Evolutionary conservation across 1,140 invertebrate species (phyloP), one percentile per base, ranked within the genome.

Genomic region (Lepidurus packardi): DNA sequence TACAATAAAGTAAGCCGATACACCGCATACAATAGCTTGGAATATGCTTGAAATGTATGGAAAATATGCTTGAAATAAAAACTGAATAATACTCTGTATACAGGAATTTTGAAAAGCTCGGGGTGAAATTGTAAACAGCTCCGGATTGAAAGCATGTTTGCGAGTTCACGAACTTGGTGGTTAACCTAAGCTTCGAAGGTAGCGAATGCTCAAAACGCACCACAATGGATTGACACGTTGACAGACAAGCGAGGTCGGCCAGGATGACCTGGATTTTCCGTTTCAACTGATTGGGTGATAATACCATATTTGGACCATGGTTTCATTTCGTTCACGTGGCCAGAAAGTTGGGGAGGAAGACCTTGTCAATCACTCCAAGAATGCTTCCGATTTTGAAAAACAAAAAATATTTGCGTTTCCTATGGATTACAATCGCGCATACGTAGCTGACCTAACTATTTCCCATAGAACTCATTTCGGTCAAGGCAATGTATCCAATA

Each of bases 271-370:
- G 21, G 53, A 65, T 65, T 65, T 65, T 65, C 21, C 53, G 21
- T 65, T 65, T 65, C 53, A 65, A 13, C 45, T 65, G 53, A 65
- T 65, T 65, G 53, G 8, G 9, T 65, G 53, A 65, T 65, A 65
- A 65, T 65, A 13, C 53, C 6, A 13, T n/a, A 65, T 13, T 65
- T 4, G 34, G 53, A 65, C 53, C 53, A 65, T 16, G 53, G 53
- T 7, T n/a, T 65, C 53, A 16, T 65, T 65, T 16, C 53, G 53
- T 65, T 65, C 16, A 65, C 53, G 21, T 3, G 53, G 21, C 53
- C 16, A 13, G 53, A 16, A 65, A 65, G 13, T 1, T 21, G 7
- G 1, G 16, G 16, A 65, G 16, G 16, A 65, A 65, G 53, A 65
- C 53, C 53, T 65, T 65, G 53, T 65, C 53, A 65, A 65, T 65